Evolutionary conservation across 30 jellyfish, hydroid and myxozoan genomes (phyloP), one percentile per base, ranked within the genome.

Genomic region (Morbakka virulenta): DNA sequence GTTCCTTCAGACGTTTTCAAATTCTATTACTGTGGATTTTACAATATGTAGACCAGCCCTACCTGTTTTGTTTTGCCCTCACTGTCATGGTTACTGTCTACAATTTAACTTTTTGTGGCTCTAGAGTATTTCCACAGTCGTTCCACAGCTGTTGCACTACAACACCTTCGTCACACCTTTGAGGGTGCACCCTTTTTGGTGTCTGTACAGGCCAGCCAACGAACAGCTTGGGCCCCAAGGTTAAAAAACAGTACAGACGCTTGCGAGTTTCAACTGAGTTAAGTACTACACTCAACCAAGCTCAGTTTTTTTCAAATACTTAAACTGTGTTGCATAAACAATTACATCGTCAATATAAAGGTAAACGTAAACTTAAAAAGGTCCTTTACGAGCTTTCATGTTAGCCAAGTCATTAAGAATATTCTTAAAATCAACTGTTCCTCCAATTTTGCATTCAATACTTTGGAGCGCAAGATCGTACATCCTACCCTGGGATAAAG

Each of bases 321-420:
- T 9, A 41, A 41, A 41, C 17, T 41, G 17, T 17, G 57, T 41
- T 41, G 57, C 57, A 41, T 41, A 41, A 17, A 17, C 57, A 9
- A 6, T 6, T 9, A 17, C 57, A 41, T 6, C 17, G 57, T 6
- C 57, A 41, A 41, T 41, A 41, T 9, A 41, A 41, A 41, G 57
- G 13, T 41, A 9, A 41, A 41, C 57, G 9, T 41, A 41, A 17
- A 41, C 57, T 41, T 41, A 41, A 9, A 41, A 41, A 41, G 9
- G 17, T 41, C 9, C 83, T 49, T 71, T 71, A 20, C 51, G 69
- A 31, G 50, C 83, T 48, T 71, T 71, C 75, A 71, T 71, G 74
- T 22, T 48, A 23, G 75, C 83, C 22, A 47, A 71, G 71, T 50
- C 41, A 35, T 71, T 36, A 1, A 71, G 47, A 13, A 71, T 48